Evolutionary conservation across 2,888 invertebrate species (phyloP).

Genomic region (Phortica magna): DNA sequence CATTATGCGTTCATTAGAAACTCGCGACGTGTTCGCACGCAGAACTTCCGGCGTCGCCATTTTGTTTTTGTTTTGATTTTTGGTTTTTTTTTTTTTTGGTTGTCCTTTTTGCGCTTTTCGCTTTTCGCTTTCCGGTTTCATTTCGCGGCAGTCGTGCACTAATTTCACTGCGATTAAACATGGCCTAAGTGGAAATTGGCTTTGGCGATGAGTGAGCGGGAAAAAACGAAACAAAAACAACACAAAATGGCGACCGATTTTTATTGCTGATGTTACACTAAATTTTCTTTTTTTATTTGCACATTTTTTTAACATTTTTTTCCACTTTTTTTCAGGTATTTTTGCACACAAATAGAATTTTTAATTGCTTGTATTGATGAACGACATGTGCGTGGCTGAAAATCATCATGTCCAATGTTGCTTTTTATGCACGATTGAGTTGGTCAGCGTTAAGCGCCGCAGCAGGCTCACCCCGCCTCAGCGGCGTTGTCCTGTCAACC

Average conservation of each 20-base stretch:
- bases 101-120: constrained; percentile 5
- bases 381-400: constrained; percentile 17
- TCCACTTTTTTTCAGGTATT: constrained; percentile 10
- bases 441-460: not conserved
- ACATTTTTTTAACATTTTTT: not conserved
- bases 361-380: constrained; percentile 55
- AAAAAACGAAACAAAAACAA: not conserved
- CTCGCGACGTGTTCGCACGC: constrained; percentile 49
- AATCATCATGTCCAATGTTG: constrained; percentile 9
- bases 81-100: constrained; percentile 17
- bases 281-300: constrained; percentile 21
- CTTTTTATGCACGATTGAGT: constrained; percentile 28
- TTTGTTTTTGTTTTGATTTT: constrained; percentile 45
- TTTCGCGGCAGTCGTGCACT: constrained; percentile 33
- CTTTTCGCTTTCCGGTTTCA: constrained; percentile 37
- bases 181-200: constrained; percentile 11
- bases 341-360: constrained; percentile 64
- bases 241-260: not conserved
- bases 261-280: constrained; percentile 17
- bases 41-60: constrained; percentile 70
- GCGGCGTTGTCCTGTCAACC: too few species aligned
- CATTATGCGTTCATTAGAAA: constrained; percentile 19
- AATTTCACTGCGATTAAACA: constrained; percentile 17
- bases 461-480: too few species aligned
- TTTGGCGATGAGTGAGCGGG: not conserved